Base-by-base conservation (phyloP, 2,113 vertebrate genomes). In the Lontra canadensis region DNA sequence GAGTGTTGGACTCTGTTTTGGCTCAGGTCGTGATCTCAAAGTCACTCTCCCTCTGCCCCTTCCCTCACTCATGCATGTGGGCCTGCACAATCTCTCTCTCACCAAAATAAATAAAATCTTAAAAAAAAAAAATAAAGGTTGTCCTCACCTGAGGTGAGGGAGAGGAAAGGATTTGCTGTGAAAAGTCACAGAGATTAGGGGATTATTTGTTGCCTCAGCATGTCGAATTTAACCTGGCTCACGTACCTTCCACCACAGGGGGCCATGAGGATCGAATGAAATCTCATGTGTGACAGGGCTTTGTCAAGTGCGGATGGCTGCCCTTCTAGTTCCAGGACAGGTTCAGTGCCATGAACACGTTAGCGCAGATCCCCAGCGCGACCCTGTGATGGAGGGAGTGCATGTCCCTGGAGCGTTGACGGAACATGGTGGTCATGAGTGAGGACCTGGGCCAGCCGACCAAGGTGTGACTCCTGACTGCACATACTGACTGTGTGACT, bases 401-500 rank as follows among this genome's bases (percentile, higher is more conserved):
- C n/a, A 23, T 15, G 21, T 4, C 3, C n/a, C n/a, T 44, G 49
- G 79, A 44, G n/a, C n/a, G 23, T 59, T 21, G 12, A 11, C 0
- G 0, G 44, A 31, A 36, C 0, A 0, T 31, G 39, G 39, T 1
- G 14, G 59, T 12, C 29, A 0, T 34, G 31, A 36, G 83, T 10
- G 8, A 88, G 18, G 87, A 55, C 79, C 10, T 15, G 8, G 42
- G 44, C 82, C 89, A 73, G 34, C 31, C 0, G 13, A 57, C 44
- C n/a, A 4, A 63, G 1, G 2, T 23, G 52, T 17, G 11, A 61
- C 23, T 31, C 61, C 52, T 47, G 34, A 79, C 26, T 29, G 69
- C 42, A 29, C 42, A 42, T 42, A 42, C 42, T 42, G 42, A 15
- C 34, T 17, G 52, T 17, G 21, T 71, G 52, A 63, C 52, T 57